phyloP scores from a whole-genome alignment of 64 coral and sea anemone genomes.

The Dendronephthya gigantea region DNA sequence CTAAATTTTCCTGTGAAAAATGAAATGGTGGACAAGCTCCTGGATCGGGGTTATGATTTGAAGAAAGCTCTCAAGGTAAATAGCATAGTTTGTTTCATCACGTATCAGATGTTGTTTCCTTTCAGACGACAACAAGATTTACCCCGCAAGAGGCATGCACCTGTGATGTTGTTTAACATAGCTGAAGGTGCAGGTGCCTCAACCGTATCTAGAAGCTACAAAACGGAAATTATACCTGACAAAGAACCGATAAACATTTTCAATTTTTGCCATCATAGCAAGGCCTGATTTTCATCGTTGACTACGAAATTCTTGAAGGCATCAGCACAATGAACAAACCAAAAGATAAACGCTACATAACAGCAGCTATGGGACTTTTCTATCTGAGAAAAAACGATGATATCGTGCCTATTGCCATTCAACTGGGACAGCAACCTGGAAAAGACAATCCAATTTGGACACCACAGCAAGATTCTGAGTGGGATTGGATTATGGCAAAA shows the following conservation, averaged over 20 bases:
- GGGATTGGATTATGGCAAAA: constrained; percentile 47
- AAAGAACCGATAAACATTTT: no score
- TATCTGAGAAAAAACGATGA: constrained; percentile 31
- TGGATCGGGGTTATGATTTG: constrained; percentile 36
- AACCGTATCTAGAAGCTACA: no score
- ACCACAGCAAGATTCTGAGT: constrained; percentile 17
- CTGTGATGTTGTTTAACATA: no score
- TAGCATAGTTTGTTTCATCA: not conserved
- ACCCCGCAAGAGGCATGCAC: no score
- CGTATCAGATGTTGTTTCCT: no score
- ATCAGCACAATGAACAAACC: not conserved
- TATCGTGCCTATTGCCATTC: constrained; percentile 37
- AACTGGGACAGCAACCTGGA: constrained; percentile 23
- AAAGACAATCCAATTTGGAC: constrained; percentile 44
- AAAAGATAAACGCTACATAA: constrained; percentile 20
- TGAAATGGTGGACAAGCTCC: constrained; percentile 22
- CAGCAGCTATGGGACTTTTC: constrained; percentile 22
- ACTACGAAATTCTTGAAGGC: constrained; percentile 35
- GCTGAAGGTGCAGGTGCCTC: no score
- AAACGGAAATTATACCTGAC: no score
- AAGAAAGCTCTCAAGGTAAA: not conserved
- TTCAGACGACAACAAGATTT: no score
- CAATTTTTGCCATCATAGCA: not conserved
- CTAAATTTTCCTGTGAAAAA: constrained; percentile 41
- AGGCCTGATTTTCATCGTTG: constrained; percentile 35